Base-by-base conservation (phyloP, 2,888 invertebrate genomes). In the Athalia circularis region DNA sequence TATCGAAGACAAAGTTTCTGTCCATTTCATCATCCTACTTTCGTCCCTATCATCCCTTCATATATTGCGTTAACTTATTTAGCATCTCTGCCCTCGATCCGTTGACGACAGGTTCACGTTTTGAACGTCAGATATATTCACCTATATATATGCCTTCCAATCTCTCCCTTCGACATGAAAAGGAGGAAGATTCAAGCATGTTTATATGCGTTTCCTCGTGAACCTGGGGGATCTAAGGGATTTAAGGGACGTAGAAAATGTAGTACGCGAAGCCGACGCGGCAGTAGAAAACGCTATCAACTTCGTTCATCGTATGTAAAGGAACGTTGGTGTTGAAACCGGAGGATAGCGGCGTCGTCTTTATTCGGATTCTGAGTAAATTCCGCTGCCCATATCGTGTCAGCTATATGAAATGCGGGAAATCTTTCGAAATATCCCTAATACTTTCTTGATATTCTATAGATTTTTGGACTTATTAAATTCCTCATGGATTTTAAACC, bases 161-260 rank as follows among this genome's bases (percentile, higher is more conserved):
- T 68, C 68, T 68, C 50, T 68, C 52, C 68, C 68, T n/a, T 68
- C 52, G 68, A 68, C 68, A 11, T 29, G 15, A 54, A 68, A 68
- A 68, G 50, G 68, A 68, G 50, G 52, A 68, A 68, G 68, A 68
- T 68, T 68, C 54, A 43, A 68, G 15, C 15, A 29, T 68, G 68
- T 68, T 68, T 68, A 68, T 29, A 29, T 54, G 54, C 68, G 48
- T 65, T 65, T 65, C 54, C 68, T 68, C 68, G 68, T 54, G 29
- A 68, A 68, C 54, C 54, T 68, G 52, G 68, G 68, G 68, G 52
- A 68, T 68, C 68, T 59, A 13, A 50, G 72, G 57, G 72, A 59
- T 72, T 45, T n/a, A 57, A 59, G 59, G n/a, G 59, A 72, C 47
- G 72, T 59, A 72, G 47, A 29, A 15, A 59, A 72, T 61, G 50